Base-by-base conservation (phyloP, 1,140 invertebrate genomes). In the Triops longicaudatus region DNA sequence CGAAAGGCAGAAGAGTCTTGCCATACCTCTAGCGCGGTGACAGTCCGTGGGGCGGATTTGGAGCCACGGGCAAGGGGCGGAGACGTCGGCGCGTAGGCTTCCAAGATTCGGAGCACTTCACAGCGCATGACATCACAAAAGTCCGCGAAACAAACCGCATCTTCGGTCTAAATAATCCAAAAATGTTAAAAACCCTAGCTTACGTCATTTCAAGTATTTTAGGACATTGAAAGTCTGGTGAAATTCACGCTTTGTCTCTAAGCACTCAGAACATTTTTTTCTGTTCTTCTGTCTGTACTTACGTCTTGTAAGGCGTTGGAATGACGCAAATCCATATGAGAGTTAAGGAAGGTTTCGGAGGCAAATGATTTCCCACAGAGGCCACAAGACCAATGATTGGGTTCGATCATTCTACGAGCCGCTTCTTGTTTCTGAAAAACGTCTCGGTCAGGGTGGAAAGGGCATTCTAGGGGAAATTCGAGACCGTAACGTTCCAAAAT, bases 121-220 rank as follows among this genome's bases (percentile, higher is more conserved):
- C 95, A 98, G 78, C 95, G 88, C 90, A 97, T 95, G 79, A 97
- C 93, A 85, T 97, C 95, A 87, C 95, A 98, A 83, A 93, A 97
- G 83, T 97, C 94, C 44, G 94, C 93, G 79, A 97, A 86, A 83
- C 95, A 97, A 80, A 97, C 91, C 73, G 93, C 90, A 83, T 96
- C 93, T 85, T 95, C 92, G 44, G 90, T 92, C 93, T 96, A 81
- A 17, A 82, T 82, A 75, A 75, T 37, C 31, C 73, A 77, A 76
- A 11, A 9, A 2, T 6, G 6, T 63, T 63, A 22, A 10, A 63
- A 14, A 22, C 2, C 2, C 31, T 2, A 37, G 2, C 7, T 37
- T 37, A 37, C 31, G 31, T 2, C 31, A n/a, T 37, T 37, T 37
- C 2, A 2, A 2, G 2, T 37, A 37, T 37, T 37, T 37, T 37